A percentile compares a stretch with the other conserved stretches of the same genome.
These are phyloP conservation scores for Limnothrissa miodon DNA, from an alignment of 2,113 vertebrate species.

Conservation along the genomic window DNA sequence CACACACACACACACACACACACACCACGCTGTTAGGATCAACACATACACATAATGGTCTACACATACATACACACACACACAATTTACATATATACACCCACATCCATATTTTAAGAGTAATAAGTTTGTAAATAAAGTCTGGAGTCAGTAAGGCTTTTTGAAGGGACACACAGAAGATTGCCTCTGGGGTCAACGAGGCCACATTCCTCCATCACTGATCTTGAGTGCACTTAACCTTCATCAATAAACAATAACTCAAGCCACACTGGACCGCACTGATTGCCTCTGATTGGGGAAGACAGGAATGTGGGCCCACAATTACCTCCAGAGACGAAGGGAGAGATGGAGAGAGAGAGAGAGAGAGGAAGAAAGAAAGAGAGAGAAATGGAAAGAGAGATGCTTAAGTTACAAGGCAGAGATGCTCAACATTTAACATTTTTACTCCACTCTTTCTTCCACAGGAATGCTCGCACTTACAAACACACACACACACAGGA, in stretches of 20 bases:
- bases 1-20: background rate
- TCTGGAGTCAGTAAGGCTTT: background rate
- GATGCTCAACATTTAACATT: background rate
- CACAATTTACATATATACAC: background rate
- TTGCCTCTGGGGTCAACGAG: background rate
- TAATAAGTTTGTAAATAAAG: background rate
- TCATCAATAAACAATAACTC: conserved; percentile 9
- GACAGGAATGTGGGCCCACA: background rate
- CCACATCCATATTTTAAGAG: background rate
- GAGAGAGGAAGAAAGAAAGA: background rate
- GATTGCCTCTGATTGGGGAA: background rate
- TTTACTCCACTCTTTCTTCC: background rate
- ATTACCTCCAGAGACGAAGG: background rate
- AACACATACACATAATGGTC: background rate
- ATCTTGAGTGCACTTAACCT: background rate
- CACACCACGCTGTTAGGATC: background rate
- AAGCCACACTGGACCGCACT: background rate
- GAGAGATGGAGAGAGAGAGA: background rate
- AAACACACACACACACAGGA: background rate
- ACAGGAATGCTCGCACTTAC: too few species aligned
- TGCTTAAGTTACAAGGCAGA: background rate
- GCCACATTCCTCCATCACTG: background rate
- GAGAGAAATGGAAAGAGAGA: background rate
- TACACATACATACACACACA: background rate
- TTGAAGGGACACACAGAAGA: background rate